Evolutionary conservation across 2,797 vertebrate species (phyloP), one percentile per base, ranked within the genome.

Genomic region (Hybognathus amarus): DNA sequence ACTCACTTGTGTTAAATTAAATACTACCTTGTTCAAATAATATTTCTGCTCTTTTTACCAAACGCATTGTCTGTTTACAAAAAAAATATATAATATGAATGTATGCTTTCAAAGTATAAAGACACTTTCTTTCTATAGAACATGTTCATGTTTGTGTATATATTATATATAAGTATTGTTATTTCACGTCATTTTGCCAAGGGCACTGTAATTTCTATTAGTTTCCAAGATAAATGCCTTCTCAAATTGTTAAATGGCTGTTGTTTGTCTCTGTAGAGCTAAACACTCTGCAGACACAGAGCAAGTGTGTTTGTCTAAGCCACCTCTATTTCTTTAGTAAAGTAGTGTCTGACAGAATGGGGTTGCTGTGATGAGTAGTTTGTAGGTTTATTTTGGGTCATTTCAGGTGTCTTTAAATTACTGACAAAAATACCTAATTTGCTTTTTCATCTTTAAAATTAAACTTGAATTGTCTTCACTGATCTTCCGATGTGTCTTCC

Each of bases 291-390:
- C 64, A 63, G 47, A 79, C 50, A 79, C 50, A 64, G 45, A 63
- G 61, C 50, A 54, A 75, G 66, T 52, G 69, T 84, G 61, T 80
- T 74, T 83, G 87, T 84, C 42, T 80, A 64, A 71, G 71, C 63
- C 68, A 68, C 80, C 64, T 79, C 79, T 68, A 73, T 77, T 85
- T 86, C 75, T 86, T 76, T 83, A n/a, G n/a, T 84, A 83, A 74
- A 75, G 78, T 66, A 18, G 68, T 66, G 80, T 56, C 78, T 89
- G 90, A 91, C 87, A 89, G 88, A 91, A 89, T 89, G 82, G 61
- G 89, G 89, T 85, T 88, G 87, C 82, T 83, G 79, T 82, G 88
- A 89, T 80, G 77, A 83, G 79, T 68, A 85, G 45, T 77, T 70
- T 79, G 50, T 69, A 69, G 30, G 79, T 85, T 87, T 87, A 70